Conservation (phyloP, 2,113 vertebrate species). For the Pluvianellus socialis region DNA sequence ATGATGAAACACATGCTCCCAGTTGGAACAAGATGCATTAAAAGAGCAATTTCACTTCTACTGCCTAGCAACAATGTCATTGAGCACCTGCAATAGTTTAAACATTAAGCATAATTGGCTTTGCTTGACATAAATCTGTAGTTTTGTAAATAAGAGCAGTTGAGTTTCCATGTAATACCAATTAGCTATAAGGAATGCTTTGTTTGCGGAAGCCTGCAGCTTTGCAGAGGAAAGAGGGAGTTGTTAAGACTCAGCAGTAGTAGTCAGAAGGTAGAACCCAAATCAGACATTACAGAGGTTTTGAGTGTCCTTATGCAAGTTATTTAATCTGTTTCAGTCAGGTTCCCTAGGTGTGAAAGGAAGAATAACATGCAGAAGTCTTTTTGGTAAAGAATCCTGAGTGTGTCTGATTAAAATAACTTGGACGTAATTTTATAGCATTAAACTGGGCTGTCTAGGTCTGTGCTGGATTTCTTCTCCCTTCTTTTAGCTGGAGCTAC, state of each 20-base stretch:
- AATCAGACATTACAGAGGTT: not conserved
- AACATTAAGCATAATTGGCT: constrained; percentile 84
- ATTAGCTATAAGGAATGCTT: constrained; percentile 79
- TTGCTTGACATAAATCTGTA: constrained; percentile 84
- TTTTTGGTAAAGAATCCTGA: not conserved
- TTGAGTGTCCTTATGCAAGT: not conserved
- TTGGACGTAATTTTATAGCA: not conserved
- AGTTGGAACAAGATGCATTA: constrained; percentile 72
- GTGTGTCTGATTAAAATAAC: not conserved
- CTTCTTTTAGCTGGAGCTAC: not conserved
- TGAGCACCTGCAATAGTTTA: constrained; percentile 85
- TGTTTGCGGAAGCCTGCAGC: constrained; percentile 78
- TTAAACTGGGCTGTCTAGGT: not conserved
- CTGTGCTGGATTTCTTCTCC: not conserved
- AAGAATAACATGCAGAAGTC: not conserved
- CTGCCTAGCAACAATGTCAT: constrained; percentile 80
- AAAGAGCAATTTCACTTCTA: constrained; percentile 75
- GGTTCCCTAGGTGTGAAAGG: not conserved
- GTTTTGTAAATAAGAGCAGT: constrained; percentile 85
- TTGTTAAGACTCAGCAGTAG: constrained; percentile 16
- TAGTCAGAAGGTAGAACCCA: not conserved
- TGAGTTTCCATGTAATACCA: constrained; percentile 77
- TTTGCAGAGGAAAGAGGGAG: constrained; percentile 42
- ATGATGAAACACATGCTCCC: constrained; percentile 68
- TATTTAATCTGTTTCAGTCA: not conserved